Evolutionary conservation across 2,797 vertebrate species (phyloP).

Genomic region (Sciurus carolinensis): DNA sequence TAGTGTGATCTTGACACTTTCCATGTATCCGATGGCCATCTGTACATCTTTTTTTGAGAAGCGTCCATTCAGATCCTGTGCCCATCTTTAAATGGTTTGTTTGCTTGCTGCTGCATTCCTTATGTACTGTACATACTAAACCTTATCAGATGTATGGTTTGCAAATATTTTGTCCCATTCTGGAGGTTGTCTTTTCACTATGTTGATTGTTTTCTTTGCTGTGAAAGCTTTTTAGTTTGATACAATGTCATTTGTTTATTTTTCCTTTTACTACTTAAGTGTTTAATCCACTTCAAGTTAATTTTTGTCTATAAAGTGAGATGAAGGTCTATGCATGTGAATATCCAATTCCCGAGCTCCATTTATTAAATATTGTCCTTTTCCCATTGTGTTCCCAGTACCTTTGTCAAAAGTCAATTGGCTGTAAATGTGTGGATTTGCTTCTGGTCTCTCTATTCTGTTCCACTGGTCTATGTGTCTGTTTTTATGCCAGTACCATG

Average conservation of each 20-base stretch:
- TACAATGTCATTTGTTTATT: too few species aligned
- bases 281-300: too few species aligned
- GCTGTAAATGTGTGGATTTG: too few species aligned
- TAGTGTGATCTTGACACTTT: too few species aligned
- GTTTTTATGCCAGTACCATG: neutral
- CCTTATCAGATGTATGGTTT: neutral
- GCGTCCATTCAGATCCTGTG: neutral
- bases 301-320: neutral
- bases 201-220: neutral
- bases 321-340: neutral
- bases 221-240: too few species aligned
- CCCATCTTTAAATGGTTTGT: neutral
- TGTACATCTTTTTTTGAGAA: too few species aligned
- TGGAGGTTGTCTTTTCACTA: neutral
- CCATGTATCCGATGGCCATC: too few species aligned
- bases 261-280: too few species aligned
- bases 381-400: neutral
- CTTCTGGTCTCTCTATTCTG: too few species aligned
- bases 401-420: too few species aligned
- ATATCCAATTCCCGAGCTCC: neutral
- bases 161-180: neutral
- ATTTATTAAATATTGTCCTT: neutral
- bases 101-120: neutral
- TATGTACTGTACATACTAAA: neutral
- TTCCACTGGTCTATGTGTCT: too few species aligned